A percentile compares a stretch with the other conserved stretches of the same genome.
Evolutionary conservation across 2,888 invertebrate species (phyloP).

Genomic region (Drosophila greeni): DNA sequence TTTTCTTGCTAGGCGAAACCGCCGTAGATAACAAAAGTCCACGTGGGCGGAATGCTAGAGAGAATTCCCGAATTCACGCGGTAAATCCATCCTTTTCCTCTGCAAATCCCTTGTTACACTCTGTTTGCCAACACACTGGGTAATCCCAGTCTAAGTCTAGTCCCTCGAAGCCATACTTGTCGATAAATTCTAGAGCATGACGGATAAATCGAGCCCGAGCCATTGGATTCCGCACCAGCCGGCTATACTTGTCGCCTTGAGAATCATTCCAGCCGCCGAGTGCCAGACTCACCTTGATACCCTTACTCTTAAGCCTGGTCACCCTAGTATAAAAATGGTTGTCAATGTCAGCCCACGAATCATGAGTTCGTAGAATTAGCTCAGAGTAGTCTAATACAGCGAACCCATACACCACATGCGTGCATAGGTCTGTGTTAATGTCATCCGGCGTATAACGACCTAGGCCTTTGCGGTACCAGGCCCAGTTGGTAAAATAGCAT

Average conservation of each 20-base stretch:
- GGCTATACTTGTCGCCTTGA: slow-evolving; percentile 92
- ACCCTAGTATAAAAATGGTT: slow-evolving; percentile 93
- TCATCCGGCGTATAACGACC: slow-evolving; percentile 92
- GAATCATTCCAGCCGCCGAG: slow-evolving; percentile 98
- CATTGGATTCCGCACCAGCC: slow-evolving; percentile 87
- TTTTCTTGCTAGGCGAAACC: slow-evolving; percentile 91
- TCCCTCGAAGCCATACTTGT: slow-evolving; percentile 92
- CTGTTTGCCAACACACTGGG: slow-evolving; percentile 86
- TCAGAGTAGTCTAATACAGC: slow-evolving; percentile 92
- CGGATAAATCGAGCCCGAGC: slow-evolving; percentile 87
- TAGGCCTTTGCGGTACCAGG: slow-evolving; percentile 90
- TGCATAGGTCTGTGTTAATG: slow-evolving; percentile 91
- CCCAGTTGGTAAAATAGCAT: slow-evolving; percentile 96
- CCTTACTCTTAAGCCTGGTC: slow-evolving; percentile 86
- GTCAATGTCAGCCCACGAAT: slow-evolving; percentile 94
- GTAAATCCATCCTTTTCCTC: slow-evolving; percentile 91
- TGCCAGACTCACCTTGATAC: slow-evolving; percentile 91
- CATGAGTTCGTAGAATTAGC: slow-evolving; percentile 88
- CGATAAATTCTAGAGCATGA: slow-evolving; percentile 87
- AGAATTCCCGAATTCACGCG: slow-evolving; percentile 85
- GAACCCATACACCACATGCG: slow-evolving; percentile 95
- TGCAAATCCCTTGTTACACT: slow-evolving; percentile 89
- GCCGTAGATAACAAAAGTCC: slow-evolving; percentile 89
- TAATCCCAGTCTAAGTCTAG: slow-evolving; percentile 97
- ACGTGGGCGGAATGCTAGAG: slow-evolving; percentile 83